phyloP scores from a whole-genome alignment of 2,797 vertebrate genomes.

The Melanotaenia parkinsoni region DNA sequence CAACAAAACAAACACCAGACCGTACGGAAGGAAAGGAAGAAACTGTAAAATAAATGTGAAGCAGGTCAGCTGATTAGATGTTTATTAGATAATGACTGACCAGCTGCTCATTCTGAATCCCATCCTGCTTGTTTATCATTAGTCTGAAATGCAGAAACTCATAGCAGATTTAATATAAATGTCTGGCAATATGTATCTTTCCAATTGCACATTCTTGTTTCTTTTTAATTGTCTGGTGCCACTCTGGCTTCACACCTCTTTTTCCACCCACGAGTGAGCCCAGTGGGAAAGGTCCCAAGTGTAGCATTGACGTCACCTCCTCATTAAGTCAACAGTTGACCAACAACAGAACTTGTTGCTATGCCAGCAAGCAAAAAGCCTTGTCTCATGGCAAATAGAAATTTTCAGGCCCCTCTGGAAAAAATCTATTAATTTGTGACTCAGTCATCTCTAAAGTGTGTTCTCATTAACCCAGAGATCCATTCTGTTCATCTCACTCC shows the following conservation, averaged over 20 bases:
- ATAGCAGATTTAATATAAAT: neutral
- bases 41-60: neutral
- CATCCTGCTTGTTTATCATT: neutral
- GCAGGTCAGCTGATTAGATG: neutral
- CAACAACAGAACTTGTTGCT: slow-evolving; percentile 60
- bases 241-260: slow-evolving; percentile 52
- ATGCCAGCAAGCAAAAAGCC: slow-evolving; percentile 58
- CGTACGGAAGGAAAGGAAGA: neutral
- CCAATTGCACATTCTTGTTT: slow-evolving; percentile 6
- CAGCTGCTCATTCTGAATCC: neutral
- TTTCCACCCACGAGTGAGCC: slow-evolving; percentile 40
- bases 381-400: slow-evolving; percentile 59
- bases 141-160: neutral
- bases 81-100: neutral
- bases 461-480: slow-evolving; percentile 23
- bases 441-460: slow-evolving; percentile 47
- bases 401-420: slow-evolving; percentile 54
- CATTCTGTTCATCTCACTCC: slow-evolving; percentile 17
- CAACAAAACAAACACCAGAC: neutral
- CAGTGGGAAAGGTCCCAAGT: slow-evolving; percentile 55
- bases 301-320: slow-evolving; percentile 56
- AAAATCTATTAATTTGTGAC: slow-evolving; percentile 52
- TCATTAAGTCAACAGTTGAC: slow-evolving; percentile 46
- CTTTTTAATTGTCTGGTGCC: slow-evolving; percentile 35
- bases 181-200: neutral